Evolutionary conservation across 1,140 invertebrate genomes (phyloP).

Genomic region (Gyrodactylus salaris): DNA sequence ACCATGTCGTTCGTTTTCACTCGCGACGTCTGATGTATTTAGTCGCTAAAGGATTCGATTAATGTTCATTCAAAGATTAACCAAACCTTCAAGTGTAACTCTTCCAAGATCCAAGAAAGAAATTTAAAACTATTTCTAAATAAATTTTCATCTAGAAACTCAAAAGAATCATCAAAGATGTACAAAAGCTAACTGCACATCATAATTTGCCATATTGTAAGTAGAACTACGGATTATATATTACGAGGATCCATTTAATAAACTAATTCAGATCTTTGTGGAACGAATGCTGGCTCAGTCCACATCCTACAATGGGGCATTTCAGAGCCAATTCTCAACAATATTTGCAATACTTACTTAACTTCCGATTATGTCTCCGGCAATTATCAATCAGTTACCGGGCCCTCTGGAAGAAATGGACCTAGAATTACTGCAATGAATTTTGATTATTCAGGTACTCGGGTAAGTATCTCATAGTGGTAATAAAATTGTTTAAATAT

Average conservation of each 20-base stretch:
- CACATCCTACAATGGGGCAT: neutral
- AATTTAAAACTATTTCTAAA: too few relatives aligned
- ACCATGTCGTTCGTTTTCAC: too few relatives aligned
- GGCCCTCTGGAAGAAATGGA: neutral
- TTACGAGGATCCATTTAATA: too few relatives aligned
- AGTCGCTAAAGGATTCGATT: too few relatives aligned
- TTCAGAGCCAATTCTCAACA: neutral
- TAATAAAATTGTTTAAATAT: too few relatives aligned
- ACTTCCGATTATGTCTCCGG: neutral
- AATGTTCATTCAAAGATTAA: too few relatives aligned
- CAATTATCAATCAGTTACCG: neutral
- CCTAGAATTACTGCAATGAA: neutral
- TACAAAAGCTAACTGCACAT: neutral
- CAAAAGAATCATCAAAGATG: neutral
- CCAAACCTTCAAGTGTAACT: too few relatives aligned
- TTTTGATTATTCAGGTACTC: neutral
- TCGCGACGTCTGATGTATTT: too few relatives aligned
- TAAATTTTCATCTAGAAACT: neutral
- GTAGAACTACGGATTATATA: neutral
- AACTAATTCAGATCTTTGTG: neutral
- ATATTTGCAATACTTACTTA: neutral
- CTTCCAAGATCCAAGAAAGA: too few relatives aligned
- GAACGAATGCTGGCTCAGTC: neutral
- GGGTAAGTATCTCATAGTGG: too few relatives aligned
- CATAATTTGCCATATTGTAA: neutral